phyloP scores from a whole-genome alignment of 2,888 invertebrate genomes.

The Ophion ventricosus region DNA sequence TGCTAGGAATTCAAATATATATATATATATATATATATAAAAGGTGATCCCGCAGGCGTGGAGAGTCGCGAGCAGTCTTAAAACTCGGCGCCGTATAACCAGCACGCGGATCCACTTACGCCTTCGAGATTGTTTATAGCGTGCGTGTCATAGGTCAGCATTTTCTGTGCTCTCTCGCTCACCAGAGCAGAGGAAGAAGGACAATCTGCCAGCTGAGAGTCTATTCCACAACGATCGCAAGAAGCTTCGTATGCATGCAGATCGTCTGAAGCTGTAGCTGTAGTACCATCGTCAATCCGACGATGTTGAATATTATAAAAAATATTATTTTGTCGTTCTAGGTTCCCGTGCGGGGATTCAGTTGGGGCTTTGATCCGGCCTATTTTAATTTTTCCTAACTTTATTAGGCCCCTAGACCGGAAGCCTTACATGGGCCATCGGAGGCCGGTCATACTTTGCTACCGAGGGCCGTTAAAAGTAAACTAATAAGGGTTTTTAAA shows the following conservation, averaged over 20 bases:
- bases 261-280: constrained; percentile 36
- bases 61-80: constrained; percentile 72
- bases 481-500: too few species aligned
- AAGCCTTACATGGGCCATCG: too few species aligned
- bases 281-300: constrained; percentile 35
- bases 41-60: constrained; percentile 43
- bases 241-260: constrained; percentile 11
- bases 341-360: too few species aligned
- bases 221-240: constrained; percentile 25
- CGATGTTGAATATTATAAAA: too few species aligned
- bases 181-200: constrained; percentile 20
- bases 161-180: constrained; percentile 49
- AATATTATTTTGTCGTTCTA: too few species aligned
- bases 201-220: constrained; percentile 43
- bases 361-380: too few species aligned
- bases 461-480: too few species aligned
- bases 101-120: constrained; percentile 77
- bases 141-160: constrained; percentile 79
- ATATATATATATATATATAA: constrained; percentile 12
- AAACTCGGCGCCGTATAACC: constrained; percentile 75
- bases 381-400: too few species aligned
- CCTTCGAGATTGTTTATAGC: constrained; percentile 79
- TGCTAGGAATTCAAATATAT: constrained; percentile 1
- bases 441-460: too few species aligned
- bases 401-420: too few species aligned